Evolutionary conservation across 53 echinoderm and acorn worm genomes (phyloP).

Genomic region (Glandiceps talaboti): DNA sequence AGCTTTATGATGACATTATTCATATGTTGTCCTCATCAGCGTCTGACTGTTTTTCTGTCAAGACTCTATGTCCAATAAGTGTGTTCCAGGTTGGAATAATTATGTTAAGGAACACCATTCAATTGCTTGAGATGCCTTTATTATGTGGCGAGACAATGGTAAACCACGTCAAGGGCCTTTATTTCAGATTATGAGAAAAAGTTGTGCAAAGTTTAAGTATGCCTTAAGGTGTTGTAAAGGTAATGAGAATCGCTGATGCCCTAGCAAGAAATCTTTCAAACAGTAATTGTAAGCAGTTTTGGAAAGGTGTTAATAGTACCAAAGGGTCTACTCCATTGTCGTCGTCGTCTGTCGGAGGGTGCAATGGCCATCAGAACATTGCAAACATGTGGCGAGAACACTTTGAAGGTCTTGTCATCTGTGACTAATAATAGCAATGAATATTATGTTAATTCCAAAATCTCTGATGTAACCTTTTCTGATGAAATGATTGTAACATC

Average conservation of each 20-base stretch:
- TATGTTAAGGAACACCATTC: not conserved
- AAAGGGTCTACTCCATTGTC: not conserved
- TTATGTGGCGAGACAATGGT: not conserved
- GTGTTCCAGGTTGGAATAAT: not conserved
- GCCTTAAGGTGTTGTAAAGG: not conserved
- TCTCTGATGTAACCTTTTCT: not conserved
- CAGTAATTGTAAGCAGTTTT: not conserved
- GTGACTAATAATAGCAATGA: not conserved
- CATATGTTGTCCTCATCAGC: not conserved
- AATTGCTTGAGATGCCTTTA: not conserved
- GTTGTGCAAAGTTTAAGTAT: not conserved
- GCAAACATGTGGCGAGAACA: not conserved
- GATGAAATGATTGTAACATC: not conserved
- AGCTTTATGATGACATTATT: not conserved
- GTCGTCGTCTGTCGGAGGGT: not conserved
- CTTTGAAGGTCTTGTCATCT: not conserved
- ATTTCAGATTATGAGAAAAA: not conserved
- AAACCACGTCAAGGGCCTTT: not conserved
- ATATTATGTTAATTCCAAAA: not conserved
- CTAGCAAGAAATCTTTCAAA: not conserved
- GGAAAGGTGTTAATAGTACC: not conserved
- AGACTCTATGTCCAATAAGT: no score
- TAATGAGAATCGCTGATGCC: not conserved
- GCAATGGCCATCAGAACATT: not conserved
- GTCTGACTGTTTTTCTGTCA: no score